Evolutionary conservation across 30 jellyfish, hydroid and myxozoan genomes (phyloP).

Genomic region (Cassiopea xamachana): DNA sequence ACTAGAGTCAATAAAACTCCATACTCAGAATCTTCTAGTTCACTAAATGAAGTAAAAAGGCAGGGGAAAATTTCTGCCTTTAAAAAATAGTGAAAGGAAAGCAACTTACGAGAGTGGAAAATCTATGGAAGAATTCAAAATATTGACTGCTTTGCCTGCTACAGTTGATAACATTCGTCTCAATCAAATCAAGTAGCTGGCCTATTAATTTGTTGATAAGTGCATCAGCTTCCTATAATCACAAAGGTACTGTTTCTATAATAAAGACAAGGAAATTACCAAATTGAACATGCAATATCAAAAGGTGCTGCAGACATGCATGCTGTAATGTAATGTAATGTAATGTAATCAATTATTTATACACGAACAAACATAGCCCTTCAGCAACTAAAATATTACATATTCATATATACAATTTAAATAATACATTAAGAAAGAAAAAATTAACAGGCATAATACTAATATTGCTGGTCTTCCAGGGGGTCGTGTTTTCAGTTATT

Average conservation of each 20-base stretch:
- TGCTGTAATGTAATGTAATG: too few species aligned
- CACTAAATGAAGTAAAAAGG: background rate
- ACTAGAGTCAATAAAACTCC: too few species aligned
- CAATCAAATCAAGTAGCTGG: slow-evolving; percentile 79
- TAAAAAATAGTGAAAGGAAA: background rate
- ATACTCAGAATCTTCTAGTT: background rate
- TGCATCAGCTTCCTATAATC: slow-evolving; percentile 36
- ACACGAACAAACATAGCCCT: too few species aligned
- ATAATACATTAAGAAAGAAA: too few species aligned
- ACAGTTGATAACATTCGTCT: slow-evolving; percentile 60
- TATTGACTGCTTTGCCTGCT: slow-evolving; percentile 80
- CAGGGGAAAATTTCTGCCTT: background rate
- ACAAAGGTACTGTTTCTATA: background rate
- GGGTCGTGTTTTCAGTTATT: too few species aligned
- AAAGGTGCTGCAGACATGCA: too few species aligned
- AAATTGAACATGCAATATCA: too few species aligned
- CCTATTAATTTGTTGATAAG: slow-evolving; percentile 65
- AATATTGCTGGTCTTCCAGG: too few species aligned
- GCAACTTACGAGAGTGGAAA: slow-evolving; percentile 72
- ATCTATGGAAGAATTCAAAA: slow-evolving; percentile 80
- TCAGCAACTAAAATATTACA: too few species aligned
- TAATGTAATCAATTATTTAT: too few species aligned
- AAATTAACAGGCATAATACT: too few species aligned
- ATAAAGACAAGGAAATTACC: background rate
- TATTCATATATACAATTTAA: too few species aligned